Evolutionary conservation across 2,797 vertebrate species (phyloP).

Genomic region (Urosaurus nigricauda): DNA sequence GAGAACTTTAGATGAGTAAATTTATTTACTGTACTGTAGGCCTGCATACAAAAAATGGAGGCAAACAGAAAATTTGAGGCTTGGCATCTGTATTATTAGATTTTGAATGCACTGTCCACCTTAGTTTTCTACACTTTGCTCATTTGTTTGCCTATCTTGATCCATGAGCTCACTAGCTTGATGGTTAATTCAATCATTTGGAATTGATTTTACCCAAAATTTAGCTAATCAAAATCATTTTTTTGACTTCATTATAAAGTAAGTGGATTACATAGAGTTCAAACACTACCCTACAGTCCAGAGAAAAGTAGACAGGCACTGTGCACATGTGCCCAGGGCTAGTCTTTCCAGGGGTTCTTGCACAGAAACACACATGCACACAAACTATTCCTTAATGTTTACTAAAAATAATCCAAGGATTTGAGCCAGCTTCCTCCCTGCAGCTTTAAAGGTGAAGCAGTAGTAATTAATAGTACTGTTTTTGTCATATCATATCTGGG

Average conservation of each 20-base stretch:
- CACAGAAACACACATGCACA: not conserved
- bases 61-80: not conserved
- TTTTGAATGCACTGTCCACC: not conserved
- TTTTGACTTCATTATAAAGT: constrained; percentile 36
- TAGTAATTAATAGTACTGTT: not conserved
- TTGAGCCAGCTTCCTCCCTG: not conserved
- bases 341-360: not conserved
- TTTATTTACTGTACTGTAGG: not conserved
- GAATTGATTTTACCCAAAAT: constrained; percentile 30
- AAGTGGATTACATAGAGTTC: constrained; percentile 34
- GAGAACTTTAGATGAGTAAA: not conserved
- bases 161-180: constrained; percentile 9
- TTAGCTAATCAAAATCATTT: constrained; percentile 39
- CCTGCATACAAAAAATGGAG: not conserved
- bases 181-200: constrained; percentile 36
- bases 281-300: not conserved
- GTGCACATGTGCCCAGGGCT: not conserved
- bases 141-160: constrained; percentile 7
- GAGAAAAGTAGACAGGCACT: not conserved
- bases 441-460: not conserved
- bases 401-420: not conserved
- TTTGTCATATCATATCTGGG: not conserved
- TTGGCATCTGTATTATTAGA: not conserved
- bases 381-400: not conserved
- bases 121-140: not conserved